Conservation (phyloP, 2,113 vertebrate species). For the Chionomys nivalis region DNA sequence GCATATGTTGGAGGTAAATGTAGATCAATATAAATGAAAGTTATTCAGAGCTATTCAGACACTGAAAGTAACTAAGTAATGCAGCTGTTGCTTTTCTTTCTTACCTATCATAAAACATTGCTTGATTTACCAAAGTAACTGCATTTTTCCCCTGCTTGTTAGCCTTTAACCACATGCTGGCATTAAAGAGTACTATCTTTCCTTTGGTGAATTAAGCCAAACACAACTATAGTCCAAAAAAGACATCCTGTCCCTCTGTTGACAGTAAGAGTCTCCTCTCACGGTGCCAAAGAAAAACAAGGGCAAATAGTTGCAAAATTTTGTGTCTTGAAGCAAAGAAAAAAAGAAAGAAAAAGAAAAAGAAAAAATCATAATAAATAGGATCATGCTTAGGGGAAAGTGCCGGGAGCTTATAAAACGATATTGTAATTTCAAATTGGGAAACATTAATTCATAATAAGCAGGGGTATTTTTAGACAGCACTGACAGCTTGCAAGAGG, state of each 20-base stretch:
- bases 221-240: constrained; percentile 68
- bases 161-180: constrained; percentile 75
- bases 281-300: constrained; percentile 76
- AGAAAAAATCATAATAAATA: constrained; percentile 75
- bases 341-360: no score
- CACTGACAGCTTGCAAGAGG: constrained; percentile 72
- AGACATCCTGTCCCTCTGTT: constrained; percentile 76
- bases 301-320: constrained; percentile 74
- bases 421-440: constrained; percentile 73
- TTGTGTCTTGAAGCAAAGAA: constrained; percentile 75
- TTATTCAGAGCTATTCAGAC: background rate
- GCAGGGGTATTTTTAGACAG: constrained; percentile 74
- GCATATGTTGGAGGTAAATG: background rate
- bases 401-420: constrained; percentile 48
- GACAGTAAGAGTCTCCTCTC: constrained; percentile 78
- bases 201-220: constrained; percentile 72
- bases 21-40: background rate
- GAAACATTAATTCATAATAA: constrained; percentile 75
- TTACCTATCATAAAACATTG: constrained; percentile 54
- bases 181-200: constrained; percentile 73
- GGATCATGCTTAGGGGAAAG: constrained; percentile 69
- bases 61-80: background rate
- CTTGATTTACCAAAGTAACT: constrained; percentile 69
- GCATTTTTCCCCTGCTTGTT: constrained; percentile 61
- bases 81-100: constrained; percentile 9